Percentiles rank a stretch among this genome's conserved stretches.
Conservation (phyloP, 2,797 vertebrate genomes). For the Basileuterus tristriatus region DNA sequence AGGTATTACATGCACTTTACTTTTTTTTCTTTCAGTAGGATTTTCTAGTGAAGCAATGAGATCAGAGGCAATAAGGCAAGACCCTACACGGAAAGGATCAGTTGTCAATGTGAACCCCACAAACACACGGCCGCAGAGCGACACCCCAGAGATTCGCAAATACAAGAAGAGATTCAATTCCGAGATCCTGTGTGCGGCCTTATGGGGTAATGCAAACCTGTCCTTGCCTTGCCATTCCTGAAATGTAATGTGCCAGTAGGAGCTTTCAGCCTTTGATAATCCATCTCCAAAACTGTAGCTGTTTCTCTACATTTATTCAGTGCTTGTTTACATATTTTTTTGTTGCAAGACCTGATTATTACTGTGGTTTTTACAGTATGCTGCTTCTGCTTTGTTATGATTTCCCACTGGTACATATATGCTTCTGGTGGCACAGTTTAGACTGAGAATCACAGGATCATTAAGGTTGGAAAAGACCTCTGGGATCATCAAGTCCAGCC, state of each 20-base stretch:
- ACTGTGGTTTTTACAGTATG: background rate
- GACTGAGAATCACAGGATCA: background rate
- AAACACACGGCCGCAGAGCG: slow-evolving; percentile 95
- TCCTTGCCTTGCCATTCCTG: background rate
- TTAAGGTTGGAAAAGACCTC: background rate
- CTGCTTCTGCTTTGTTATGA: background rate
- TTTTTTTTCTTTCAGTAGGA: slow-evolving; percentile 77
- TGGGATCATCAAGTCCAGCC: background rate
- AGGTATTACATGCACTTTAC: background rate
- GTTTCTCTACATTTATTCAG: background rate
- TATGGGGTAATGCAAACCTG: slow-evolving; percentile 85
- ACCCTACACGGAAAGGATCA: slow-evolving; percentile 93
- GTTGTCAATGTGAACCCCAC: slow-evolving; percentile 98
- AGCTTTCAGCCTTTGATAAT: background rate
- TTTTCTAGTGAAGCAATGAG: slow-evolving; percentile 92
- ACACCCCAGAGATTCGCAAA: slow-evolving; percentile 97
- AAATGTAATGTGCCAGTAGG: background rate
- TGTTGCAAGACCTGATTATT: background rate
- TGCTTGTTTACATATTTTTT: background rate
- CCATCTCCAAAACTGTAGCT: background rate
- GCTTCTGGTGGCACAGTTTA: background rate
- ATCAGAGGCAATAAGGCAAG: slow-evolving; percentile 92
- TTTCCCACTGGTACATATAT: background rate
- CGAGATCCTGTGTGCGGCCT: slow-evolving; percentile 94
- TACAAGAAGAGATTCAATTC: slow-evolving; percentile 99